Conservation (phyloP, 2,888 invertebrate genomes). For the Chironomus tentans region DNA sequence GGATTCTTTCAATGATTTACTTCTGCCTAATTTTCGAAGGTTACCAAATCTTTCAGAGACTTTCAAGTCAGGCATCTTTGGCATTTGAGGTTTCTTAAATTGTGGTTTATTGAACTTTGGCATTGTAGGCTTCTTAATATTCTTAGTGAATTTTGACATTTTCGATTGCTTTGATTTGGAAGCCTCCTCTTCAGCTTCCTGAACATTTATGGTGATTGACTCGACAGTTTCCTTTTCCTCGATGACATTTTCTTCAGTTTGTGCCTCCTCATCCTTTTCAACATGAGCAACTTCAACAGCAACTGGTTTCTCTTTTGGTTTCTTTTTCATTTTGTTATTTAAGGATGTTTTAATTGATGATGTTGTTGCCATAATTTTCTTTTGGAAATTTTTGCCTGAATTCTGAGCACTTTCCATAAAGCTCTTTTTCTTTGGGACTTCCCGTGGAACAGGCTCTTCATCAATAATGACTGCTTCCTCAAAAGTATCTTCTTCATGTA, state of each 20-base stretch:
- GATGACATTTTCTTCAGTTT: background rate
- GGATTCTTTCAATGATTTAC: conserved; percentile 40
- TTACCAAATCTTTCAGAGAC: conserved; percentile 56
- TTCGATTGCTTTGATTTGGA: conserved; percentile 29
- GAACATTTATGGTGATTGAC: conserved; percentile 2
- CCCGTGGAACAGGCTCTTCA: conserved; percentile 11
- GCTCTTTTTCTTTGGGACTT: conserved; percentile 41
- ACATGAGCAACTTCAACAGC: conserved; percentile 19
- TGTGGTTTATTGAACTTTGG: conserved; percentile 41
- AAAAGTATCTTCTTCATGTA: conserved; percentile 46
- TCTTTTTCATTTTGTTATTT: conserved; percentile 28
- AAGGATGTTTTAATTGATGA: conserved; percentile 36
- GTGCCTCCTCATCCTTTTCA: background rate
- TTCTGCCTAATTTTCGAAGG: conserved; percentile 43
- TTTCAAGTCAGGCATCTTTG: conserved; percentile 53
- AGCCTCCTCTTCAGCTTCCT: background rate
- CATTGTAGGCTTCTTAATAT: conserved; percentile 30
- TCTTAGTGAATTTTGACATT: conserved; percentile 44
- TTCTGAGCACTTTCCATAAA: conserved; percentile 45
- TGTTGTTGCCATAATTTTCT: conserved; percentile 59
- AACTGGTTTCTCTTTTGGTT: conserved; percentile 29
- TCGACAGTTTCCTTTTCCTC: background rate
- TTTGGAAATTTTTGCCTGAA: conserved; percentile 50
- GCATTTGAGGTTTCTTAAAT: conserved; percentile 45
- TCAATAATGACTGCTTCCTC: conserved; percentile 32